A percentile compares a stretch with the other conserved stretches of the same genome.
Conservation (phyloP, 2,888 invertebrate genomes). For the Leucania comma region DNA sequence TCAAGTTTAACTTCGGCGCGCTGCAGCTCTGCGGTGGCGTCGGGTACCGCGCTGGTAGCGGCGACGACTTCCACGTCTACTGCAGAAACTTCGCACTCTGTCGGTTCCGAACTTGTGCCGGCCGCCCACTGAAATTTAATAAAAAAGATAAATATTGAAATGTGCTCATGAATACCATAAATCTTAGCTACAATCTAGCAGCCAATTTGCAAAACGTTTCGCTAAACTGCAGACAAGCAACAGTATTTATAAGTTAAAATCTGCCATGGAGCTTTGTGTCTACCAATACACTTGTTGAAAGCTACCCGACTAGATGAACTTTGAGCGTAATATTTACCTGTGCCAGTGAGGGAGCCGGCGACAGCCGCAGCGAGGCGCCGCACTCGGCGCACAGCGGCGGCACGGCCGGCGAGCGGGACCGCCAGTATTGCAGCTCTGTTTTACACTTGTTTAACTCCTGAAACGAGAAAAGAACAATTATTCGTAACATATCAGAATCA, state of each 20-base stretch:
- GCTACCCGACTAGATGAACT: background rate
- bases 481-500: background rate
- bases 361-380: conserved; percentile 88
- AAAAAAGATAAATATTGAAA: background rate
- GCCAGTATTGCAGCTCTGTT: conserved; percentile 97
- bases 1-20: conserved; percentile 61
- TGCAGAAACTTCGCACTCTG: conserved; percentile 58
- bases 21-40: conserved; percentile 59
- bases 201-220: background rate
- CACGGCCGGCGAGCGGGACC: conserved; percentile 95
- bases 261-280: too few relatives aligned
- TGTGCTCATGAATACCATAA: background rate
- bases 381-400: conserved; percentile 94
- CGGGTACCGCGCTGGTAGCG: conserved; percentile 54
- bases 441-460: conserved; percentile 98
- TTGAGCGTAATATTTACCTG: conserved; percentile 70
- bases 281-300: background rate
- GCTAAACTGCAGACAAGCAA: background rate
- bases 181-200: background rate
- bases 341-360: conserved; percentile 78
- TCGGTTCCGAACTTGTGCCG: conserved; percentile 73
- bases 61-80: conserved; percentile 53
- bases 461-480: conserved; percentile 35
- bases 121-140: conserved; percentile 80
- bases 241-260: background rate